Percentiles rank a stretch among this genome's conserved stretches.
Conservation (phyloP, 2,113 vertebrate species). For the Heterocephalus glaber region DNA sequence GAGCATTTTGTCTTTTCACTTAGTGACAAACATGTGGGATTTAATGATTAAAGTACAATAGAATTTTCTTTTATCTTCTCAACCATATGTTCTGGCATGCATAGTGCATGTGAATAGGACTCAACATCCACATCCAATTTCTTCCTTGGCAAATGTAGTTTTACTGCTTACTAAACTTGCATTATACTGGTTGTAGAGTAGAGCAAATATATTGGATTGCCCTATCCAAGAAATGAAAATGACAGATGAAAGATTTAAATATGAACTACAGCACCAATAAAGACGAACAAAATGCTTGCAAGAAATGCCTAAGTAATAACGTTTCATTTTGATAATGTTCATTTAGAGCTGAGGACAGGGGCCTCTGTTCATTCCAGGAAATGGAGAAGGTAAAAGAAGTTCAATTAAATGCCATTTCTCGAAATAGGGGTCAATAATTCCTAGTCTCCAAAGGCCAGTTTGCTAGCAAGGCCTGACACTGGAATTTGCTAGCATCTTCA, state of each 20-base stretch:
- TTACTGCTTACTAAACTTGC: slow-evolving; percentile 28
- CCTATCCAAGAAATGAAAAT: slow-evolving; percentile 30
- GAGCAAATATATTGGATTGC: not conserved
- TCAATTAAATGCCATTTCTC: slow-evolving; percentile 47
- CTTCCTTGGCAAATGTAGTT: slow-evolving; percentile 17
- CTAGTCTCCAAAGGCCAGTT: not conserved
- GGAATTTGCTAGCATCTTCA: not conserved
- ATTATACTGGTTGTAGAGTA: not conserved
- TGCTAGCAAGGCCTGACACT: not conserved
- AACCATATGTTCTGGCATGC: not conserved
- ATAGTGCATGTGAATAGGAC: not conserved
- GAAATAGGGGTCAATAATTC: slow-evolving; percentile 48
- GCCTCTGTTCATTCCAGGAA: slow-evolving; percentile 51
- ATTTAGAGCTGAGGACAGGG: slow-evolving; percentile 20
- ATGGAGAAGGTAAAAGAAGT: slow-evolving; percentile 42
- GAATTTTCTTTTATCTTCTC: slow-evolving; percentile 53
- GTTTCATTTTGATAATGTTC: slow-evolving; percentile 60
- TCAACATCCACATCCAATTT: not conserved
- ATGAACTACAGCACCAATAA: slow-evolving; percentile 35
- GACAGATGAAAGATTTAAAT: slow-evolving; percentile 56
- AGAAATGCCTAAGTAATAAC: slow-evolving; percentile 27
- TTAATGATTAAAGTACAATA: slow-evolving; percentile 48
- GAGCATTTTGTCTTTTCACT: not conserved
- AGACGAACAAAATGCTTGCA: not conserved
- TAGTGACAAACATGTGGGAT: not conserved